Conservation (phyloP, 2,113 vertebrate genomes). For the Azemiops feae region DNA sequence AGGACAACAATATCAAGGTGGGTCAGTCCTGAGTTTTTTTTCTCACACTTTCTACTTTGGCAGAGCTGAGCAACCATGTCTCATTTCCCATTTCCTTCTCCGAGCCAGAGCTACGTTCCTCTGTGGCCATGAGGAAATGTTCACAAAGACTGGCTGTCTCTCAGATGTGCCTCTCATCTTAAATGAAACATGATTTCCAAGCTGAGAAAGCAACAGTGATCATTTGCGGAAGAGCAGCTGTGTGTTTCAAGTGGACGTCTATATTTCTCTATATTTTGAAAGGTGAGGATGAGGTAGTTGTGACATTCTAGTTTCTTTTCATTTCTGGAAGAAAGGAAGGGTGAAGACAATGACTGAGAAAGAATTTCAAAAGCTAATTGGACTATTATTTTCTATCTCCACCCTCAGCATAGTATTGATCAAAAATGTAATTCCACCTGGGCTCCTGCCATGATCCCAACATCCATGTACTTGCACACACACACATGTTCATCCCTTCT, state of each 20-base stretch:
- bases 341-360: background rate
- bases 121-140: background rate
- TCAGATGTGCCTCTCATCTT: background rate
- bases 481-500: too few species aligned
- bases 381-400: background rate
- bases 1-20: background rate
- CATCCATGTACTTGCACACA: background rate
- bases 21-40: background rate
- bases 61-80: background rate
- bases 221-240: background rate
- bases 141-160: background rate
- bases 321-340: background rate
- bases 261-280: background rate
- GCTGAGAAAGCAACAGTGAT: background rate
- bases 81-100: background rate
- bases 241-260: background rate
- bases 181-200: background rate
- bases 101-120: background rate
- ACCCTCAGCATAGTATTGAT: background rate
- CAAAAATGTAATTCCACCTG: background rate
- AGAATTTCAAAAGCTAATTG: background rate
- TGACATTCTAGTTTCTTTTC: background rate
- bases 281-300: background rate
- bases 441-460: background rate
- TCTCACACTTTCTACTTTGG: background rate